phyloP scores from a whole-genome alignment of 2,113 vertebrate species.

The Platycercus adscitus region DNA sequence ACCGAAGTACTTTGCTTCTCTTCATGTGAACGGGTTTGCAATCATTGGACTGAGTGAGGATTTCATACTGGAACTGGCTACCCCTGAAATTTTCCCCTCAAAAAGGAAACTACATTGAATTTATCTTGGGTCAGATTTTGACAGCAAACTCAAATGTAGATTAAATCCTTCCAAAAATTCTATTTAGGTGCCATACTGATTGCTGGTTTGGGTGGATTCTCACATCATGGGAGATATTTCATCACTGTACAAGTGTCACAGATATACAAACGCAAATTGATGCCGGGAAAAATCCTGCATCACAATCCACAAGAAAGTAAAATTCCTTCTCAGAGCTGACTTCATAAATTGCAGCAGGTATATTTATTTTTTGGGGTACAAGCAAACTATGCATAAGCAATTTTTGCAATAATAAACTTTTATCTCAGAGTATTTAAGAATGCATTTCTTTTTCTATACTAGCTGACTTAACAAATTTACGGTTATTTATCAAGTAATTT shows the following conservation, averaged over 20 bases:
- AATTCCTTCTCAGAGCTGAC: not conserved
- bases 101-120: rapidly evolving
- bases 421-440: not conserved
- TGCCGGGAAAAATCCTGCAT: not conserved
- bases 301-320: not conserved
- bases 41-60: not conserved
- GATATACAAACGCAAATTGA: not conserved
- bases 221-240: not conserved
- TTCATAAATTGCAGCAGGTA: not conserved
- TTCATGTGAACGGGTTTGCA: rapidly evolving
- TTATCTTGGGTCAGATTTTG: not conserved
- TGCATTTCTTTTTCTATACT: not conserved
- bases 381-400: not conserved
- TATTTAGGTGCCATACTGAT: not conserved
- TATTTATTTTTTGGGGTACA: not conserved
- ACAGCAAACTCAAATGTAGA: not conserved
- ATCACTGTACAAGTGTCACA: not conserved
- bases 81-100: not conserved
- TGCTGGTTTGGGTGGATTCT: not conserved
- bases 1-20: not conserved
- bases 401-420: not conserved
- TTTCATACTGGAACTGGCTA: not conserved
- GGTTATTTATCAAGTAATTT: not conserved
- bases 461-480: not conserved
- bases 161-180: not conserved